Base-by-base conservation (phyloP, 1,140 invertebrate genomes). In the Ctenoplectra terminalis region DNA sequence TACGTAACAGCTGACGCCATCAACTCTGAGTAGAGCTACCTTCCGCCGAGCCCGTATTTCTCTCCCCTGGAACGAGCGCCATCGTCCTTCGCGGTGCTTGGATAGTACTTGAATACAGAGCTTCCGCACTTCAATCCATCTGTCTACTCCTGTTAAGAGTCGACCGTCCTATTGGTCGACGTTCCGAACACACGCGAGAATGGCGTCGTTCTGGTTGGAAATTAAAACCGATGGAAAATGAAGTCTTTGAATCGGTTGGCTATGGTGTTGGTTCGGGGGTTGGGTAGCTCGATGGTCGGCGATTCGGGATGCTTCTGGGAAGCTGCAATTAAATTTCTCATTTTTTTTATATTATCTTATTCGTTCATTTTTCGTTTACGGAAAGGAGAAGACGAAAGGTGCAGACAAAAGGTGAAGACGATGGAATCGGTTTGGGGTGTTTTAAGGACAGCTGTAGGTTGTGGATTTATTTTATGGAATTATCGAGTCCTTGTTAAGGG, bases 1-100 rank as follows among this genome's bases (percentile, higher is more conserved):
- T 91, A 89, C 86, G 88, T 92, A 92, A 91, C 90, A 91, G 90
- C 91, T 92, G 91, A 91, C 90, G 89, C 90, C 87, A 91, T 92
- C 86, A 89, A 91, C 83, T 90, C 78, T 43, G 61, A 90, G 87
- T 83, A 83, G 76, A 67, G 83, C 77, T 60, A 73, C 66, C 75
- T 77, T 81, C 56, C 56, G 40, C 34, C 85, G 63, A 13, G 29
- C 48, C 66, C 56, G 72, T 81, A 81, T 81, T 81, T 74, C 78
- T 75, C 71, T 72, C 2, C 11, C 48, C 58, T 31, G 71, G 26
- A 84, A 60, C 84, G 79, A 86, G 73, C 84, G 40, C 61, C 79
- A 56, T 70, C 70, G 82, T 81, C 58, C 82, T 81, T 86, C 85
- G 76, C 82, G 82, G 61, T 81, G 29, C 67, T 85, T 76, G 83